Conservation (phyloP, 2,888 invertebrate genomes). For the Drosophila nr. fundita region DNA sequence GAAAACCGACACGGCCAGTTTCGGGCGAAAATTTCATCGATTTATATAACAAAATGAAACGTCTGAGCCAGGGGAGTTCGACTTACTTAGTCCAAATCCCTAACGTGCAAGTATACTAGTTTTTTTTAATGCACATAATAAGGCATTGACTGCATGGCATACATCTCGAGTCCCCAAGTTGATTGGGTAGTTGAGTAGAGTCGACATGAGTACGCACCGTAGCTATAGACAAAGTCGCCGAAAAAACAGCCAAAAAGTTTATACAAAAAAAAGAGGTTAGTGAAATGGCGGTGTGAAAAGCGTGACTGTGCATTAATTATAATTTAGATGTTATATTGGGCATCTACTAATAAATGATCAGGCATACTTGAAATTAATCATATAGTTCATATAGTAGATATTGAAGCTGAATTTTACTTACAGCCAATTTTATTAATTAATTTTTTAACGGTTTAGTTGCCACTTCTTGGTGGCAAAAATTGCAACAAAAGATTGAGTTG, state of each 20-base stretch:
- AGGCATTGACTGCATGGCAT: neutral
- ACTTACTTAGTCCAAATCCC: neutral
- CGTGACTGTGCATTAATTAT: conserved; percentile 49
- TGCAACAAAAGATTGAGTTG: neutral
- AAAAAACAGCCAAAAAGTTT: conserved; percentile 21
- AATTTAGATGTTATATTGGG: conserved; percentile 42
- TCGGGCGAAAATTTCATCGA: no score
- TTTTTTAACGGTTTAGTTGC: neutral
- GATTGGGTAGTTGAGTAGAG: conserved; percentile 6
- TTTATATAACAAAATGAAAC: neutral
- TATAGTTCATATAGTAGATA: neutral
- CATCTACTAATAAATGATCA: conserved; percentile 27
- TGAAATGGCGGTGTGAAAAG: conserved; percentile 49
- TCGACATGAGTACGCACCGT: conserved; percentile 3
- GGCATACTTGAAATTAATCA: conserved; percentile 34
- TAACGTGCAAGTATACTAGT: neutral
- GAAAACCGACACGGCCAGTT: neutral
- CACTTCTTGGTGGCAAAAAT: neutral
- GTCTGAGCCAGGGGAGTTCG: neutral
- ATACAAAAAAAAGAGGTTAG: conserved; percentile 20
- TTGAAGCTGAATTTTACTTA: conserved; percentile 5
- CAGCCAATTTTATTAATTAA: conserved; percentile 5
- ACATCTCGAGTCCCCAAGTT: neutral
- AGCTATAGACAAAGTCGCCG: conserved; percentile 15
- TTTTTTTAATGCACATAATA: neutral